Evolutionary conservation across 2,797 vertebrate species (phyloP).

Genomic region (Falco naumanni): DNA sequence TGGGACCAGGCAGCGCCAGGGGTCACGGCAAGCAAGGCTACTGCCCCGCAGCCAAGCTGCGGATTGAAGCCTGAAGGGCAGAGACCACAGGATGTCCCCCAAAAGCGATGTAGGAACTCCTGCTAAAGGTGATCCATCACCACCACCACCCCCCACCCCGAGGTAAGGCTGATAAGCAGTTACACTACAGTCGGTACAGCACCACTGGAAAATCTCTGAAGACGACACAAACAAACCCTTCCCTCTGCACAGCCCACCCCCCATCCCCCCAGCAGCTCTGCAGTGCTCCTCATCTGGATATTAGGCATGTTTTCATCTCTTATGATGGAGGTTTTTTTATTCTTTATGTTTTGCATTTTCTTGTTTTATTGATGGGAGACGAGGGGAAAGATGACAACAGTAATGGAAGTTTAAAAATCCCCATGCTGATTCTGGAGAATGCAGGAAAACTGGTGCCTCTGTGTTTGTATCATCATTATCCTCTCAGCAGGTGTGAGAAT

Average conservation of each 20-base stretch:
- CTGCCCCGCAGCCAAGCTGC: background rate
- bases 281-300: background rate
- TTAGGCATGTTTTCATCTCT: background rate
- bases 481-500: background rate
- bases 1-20: background rate
- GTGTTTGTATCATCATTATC: background rate
- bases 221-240: background rate
- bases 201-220: background rate
- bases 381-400: background rate
- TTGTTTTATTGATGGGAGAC: background rate
- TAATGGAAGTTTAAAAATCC: background rate
- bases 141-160: background rate
- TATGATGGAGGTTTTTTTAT: background rate
- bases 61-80: background rate
- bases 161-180: background rate
- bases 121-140: background rate
- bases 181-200: background rate
- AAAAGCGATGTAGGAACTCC: background rate
- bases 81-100: background rate
- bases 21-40: background rate
- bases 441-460: background rate
- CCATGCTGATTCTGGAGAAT: background rate
- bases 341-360: background rate
- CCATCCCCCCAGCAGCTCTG: background rate
- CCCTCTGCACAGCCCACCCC: rapidly evolving